These are phyloP conservation scores for Bombus confusus DNA, from an alignment of 1,140 invertebrate species.

Conservation along the genomic window DNA sequence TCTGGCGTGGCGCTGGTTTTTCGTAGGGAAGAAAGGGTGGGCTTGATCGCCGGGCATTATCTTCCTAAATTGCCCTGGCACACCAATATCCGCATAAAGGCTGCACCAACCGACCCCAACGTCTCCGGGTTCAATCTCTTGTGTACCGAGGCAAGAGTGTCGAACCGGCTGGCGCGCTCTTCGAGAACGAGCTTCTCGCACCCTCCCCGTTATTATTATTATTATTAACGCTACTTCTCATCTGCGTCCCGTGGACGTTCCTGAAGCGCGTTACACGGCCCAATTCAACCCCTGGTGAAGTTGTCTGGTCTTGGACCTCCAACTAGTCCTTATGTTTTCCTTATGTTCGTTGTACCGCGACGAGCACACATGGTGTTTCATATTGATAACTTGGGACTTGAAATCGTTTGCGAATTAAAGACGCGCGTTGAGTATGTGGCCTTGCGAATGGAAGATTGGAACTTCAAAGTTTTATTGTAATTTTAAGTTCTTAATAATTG, in stretches of 20 bases:
- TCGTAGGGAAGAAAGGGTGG: conserved; percentile 48
- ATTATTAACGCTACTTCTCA: conserved; percentile 58
- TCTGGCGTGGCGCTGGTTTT: conserved; percentile 21
- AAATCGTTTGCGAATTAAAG: too few species aligned
- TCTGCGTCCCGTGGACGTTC: neutral
- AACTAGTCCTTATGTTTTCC: neutral
- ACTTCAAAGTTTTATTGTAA: too few species aligned
- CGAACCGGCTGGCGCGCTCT: neutral
- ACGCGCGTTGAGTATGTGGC: too few species aligned
- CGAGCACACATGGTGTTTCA: too few species aligned
- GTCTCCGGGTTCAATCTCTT: conserved; percentile 35
- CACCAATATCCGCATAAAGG: conserved; percentile 59
- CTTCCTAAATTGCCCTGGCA: conserved; percentile 72
- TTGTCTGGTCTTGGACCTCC: neutral
- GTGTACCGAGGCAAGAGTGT: neutral
- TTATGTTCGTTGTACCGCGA: neutral
- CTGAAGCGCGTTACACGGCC: neutral
- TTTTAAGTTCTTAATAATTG: too few species aligned
- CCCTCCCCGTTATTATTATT: conserved; percentile 54
- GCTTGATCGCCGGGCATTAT: conserved; percentile 70
- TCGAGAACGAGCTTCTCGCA: conserved; percentile 28
- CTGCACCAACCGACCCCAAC: conserved; percentile 26
- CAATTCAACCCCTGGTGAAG: neutral
- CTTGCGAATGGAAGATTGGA: too few species aligned
- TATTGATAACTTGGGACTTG: too few species aligned